A percentile compares a stretch with the other conserved stretches of the same genome.
Conservation (phyloP, 2,888 invertebrate species). For the Stenodema calcarata region DNA sequence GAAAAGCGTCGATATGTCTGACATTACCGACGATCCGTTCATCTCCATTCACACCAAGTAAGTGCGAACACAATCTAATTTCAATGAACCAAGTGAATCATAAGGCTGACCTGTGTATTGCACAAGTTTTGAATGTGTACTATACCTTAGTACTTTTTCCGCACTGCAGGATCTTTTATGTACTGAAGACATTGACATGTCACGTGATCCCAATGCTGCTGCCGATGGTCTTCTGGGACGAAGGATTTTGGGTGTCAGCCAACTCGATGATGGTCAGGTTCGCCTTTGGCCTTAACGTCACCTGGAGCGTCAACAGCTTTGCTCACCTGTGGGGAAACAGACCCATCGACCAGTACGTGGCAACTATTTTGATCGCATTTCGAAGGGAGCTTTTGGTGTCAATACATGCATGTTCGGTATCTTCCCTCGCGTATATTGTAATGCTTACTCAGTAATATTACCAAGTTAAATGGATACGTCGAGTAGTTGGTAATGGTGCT, state of each 20-base stretch:
- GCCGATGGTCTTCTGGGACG: constrained; percentile 67
- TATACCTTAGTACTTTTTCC: constrained; percentile 3
- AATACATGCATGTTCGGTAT: too few relatives aligned
- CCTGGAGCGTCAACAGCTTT: constrained; percentile 90
- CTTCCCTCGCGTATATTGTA: too few relatives aligned
- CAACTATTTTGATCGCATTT: too few relatives aligned
- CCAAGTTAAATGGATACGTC: too few relatives aligned
- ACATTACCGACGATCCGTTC: constrained; percentile 78
- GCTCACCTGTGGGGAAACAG: constrained; percentile 80
- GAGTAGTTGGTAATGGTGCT: too few relatives aligned
- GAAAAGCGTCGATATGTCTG: constrained; percentile 79
- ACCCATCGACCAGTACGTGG: constrained; percentile 72
- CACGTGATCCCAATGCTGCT: constrained; percentile 67
- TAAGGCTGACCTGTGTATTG: too few relatives aligned
- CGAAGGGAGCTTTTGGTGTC: too few relatives aligned
- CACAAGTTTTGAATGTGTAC: too few relatives aligned
- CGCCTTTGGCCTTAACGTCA: constrained; percentile 76
- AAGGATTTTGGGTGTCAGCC: constrained; percentile 63
- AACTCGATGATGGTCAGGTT: constrained; percentile 72
- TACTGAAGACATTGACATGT: constrained; percentile 65
- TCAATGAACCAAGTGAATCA: too few relatives aligned
- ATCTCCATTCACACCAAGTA: constrained; percentile 79
- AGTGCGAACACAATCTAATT: too few relatives aligned
- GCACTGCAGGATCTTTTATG: constrained; percentile 66
- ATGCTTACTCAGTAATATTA: too few relatives aligned